Percentiles rank a stretch among this genome's conserved stretches.
phyloP scores from a whole-genome alignment of 1,140 invertebrate genomes.

The Drosophila bocki region DNA sequence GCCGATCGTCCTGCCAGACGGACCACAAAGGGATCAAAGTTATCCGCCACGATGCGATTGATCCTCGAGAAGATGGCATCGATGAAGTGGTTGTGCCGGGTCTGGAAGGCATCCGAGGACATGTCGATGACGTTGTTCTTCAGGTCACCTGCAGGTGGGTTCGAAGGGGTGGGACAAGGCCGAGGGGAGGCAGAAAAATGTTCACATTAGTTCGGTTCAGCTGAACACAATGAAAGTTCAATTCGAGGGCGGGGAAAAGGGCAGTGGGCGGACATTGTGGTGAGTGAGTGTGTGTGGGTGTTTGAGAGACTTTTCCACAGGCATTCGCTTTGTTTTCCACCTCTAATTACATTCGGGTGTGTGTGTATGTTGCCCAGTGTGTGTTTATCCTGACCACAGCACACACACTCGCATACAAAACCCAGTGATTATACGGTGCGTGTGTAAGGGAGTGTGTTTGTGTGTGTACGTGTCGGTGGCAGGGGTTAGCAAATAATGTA shows the following conservation, averaged over 20 bases:
- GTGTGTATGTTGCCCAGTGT: conserved; percentile 18
- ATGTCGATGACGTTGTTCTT: conserved; percentile 84
- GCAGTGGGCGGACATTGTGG: conserved; percentile 32
- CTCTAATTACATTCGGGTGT: conserved; percentile 62
- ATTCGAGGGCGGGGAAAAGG: conserved; percentile 12
- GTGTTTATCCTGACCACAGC: conserved; percentile 35
- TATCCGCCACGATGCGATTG: conserved; percentile 90
- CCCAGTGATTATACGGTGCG: conserved; percentile 26
- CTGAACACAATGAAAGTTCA: conserved; percentile 40
- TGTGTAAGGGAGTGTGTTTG: not conserved
- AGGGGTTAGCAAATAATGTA: conserved; percentile 62
- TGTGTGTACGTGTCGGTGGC: conserved; percentile 1
- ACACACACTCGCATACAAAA: conserved; percentile 32
- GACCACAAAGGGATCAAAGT: conserved; percentile 93
- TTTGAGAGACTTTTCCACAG: conserved; percentile 46
- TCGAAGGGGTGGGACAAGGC: not conserved
- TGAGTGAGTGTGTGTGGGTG: conserved; percentile 6
- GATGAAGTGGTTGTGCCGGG: conserved; percentile 90
- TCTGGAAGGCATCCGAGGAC: conserved; percentile 81
- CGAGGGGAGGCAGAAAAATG: conserved; percentile 28
- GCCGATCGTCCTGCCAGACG: conserved; percentile 88
- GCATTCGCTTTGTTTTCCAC: conserved; percentile 59
- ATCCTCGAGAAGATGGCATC: conserved; percentile 92
- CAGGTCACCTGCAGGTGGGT: conserved; percentile 71
- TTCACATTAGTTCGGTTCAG: conserved; percentile 46